Base-by-base conservation (phyloP, 2,797 vertebrate genomes). In the Myripristis jacobus region DNA sequence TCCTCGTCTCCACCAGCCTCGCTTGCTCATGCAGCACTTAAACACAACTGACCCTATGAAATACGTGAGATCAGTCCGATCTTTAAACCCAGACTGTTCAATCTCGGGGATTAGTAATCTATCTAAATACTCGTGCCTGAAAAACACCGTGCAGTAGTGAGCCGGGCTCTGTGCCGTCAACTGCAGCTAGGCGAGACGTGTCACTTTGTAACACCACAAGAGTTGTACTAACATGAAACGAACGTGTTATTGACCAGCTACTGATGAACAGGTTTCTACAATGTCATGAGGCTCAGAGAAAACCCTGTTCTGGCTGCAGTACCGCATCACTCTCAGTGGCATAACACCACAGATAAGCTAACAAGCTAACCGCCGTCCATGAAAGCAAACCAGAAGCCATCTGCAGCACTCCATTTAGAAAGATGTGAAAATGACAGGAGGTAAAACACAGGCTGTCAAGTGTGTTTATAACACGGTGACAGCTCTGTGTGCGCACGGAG, bases 81-180 rank as follows among this genome's bases (percentile, higher is more conserved):
- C 71, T 75, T 48, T 73, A 66, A 84, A 54, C 52, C 70, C 81
- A 79, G 81, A 82, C 83, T 65, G 85, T 76, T 76, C 77, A 79
- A 56, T 83, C 60, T 79, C 70, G 5, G 52, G 77, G 83, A 90
- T 92, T 89, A 91, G 84, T 76, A 82, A 76, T 85, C 72, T 41
- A 83, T 81, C 82, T 83, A 48, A 82, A 74, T 75, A 68, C 73
- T 71, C 65, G 66, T 36, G 66, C 46, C 64, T 1, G 25, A 34
- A 36, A 75, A 61, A 9, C 43, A 31, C 15, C 24, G 24, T 27
- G 19, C 15, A 61, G 41, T 22, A 19, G 34, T 9, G 41, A 61
- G 29, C 43, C 60, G 55, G 66, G 22, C 8, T 41, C 6, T 27
- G 12, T 24, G n/a, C n/a, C n/a, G n/a, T n/a, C n/a, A 47, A 25